phyloP scores from a whole-genome alignment of 2,797 vertebrate species.

The Cyprinodon diabolis region DNA sequence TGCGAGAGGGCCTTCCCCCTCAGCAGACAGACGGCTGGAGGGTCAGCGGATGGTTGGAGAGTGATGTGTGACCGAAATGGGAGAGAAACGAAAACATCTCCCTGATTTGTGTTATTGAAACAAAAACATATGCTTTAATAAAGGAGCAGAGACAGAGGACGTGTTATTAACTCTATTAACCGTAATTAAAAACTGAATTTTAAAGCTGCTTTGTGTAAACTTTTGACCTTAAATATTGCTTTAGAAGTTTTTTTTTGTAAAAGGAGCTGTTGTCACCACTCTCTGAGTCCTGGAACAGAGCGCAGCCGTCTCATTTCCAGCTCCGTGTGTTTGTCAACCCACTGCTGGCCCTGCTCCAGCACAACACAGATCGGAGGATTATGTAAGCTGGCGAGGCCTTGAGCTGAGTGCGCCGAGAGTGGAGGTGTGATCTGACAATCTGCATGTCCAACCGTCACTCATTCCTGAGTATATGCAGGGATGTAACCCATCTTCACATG shows the following conservation, averaged over 20 bases:
- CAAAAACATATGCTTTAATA: conserved; percentile 1
- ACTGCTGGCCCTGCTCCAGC: conserved; percentile 66
- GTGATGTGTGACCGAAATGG: conserved; percentile 28
- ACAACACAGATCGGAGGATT: conserved; percentile 74
- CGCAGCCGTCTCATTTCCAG: conserved; percentile 49
- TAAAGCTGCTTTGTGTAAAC: conserved; percentile 14
- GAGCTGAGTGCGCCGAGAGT: conserved; percentile 70
- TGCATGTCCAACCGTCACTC: conserved; percentile 68
- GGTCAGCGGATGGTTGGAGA: conserved; percentile 43
- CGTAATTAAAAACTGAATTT: background rate
- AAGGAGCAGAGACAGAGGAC: conserved; percentile 15
- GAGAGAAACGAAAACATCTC: conserved; percentile 26
- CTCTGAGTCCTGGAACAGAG: conserved; percentile 53
- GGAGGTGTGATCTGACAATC: conserved; percentile 76
- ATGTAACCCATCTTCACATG: conserved; percentile 60
- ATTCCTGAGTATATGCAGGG: conserved; percentile 59
- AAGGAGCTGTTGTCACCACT: conserved; percentile 49
- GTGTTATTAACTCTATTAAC: conserved; percentile 25
- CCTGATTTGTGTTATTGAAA: conserved; percentile 14
- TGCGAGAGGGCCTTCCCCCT: conserved; percentile 67
- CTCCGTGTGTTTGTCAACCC: conserved; percentile 64
- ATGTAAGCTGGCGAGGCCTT: conserved; percentile 76
- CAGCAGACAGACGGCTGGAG: conserved; percentile 57
- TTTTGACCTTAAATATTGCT: conserved; percentile 29
- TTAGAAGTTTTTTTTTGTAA: conserved; percentile 38